These are phyloP conservation scores for Caretta caretta DNA, from an alignment of 2,113 vertebrate genomes.

Conservation along the genomic window DNA sequence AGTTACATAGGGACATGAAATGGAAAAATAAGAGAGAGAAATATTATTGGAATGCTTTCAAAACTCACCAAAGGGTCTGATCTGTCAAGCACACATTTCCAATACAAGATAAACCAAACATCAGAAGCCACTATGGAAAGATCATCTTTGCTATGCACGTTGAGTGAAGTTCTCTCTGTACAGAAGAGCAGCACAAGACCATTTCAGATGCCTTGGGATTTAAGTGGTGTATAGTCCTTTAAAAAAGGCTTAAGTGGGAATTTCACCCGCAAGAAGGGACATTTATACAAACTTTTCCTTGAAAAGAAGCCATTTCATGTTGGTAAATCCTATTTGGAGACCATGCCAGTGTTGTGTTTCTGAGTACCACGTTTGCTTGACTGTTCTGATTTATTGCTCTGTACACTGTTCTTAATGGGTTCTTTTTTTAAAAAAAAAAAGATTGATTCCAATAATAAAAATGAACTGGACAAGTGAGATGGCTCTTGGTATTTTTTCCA, in stretches of 20 bases:
- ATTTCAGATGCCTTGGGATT: not conserved
- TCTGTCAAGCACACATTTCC: not conserved
- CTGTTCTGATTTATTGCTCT: constrained; percentile 9
- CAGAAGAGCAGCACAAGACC: not conserved
- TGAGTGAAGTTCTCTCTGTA: rapidly evolving
- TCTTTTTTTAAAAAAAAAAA: constrained; percentile 12
- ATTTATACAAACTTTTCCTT: not conserved
- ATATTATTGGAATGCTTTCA: not conserved
- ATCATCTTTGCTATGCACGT: rapidly evolving
- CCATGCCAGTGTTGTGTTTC: not conserved
- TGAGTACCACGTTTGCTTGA: not conserved
- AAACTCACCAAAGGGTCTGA: not conserved
- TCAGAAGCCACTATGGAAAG: not conserved
- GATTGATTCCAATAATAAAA: constrained; percentile 51
- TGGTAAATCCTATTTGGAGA: not conserved
- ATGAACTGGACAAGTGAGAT: not conserved
- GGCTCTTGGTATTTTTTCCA: not conserved
- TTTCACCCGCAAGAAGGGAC: not conserved
- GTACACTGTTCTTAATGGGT: constrained; percentile 23
- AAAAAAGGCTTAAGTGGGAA: not conserved
- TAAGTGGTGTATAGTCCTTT: not conserved
- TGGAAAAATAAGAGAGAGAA: not conserved
- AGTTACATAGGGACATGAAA: not conserved
- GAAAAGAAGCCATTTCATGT: not conserved
- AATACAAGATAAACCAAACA: not conserved